phyloP scores from a whole-genome alignment of 2,888 invertebrate genomes.

The Drosophila yooni region DNA sequence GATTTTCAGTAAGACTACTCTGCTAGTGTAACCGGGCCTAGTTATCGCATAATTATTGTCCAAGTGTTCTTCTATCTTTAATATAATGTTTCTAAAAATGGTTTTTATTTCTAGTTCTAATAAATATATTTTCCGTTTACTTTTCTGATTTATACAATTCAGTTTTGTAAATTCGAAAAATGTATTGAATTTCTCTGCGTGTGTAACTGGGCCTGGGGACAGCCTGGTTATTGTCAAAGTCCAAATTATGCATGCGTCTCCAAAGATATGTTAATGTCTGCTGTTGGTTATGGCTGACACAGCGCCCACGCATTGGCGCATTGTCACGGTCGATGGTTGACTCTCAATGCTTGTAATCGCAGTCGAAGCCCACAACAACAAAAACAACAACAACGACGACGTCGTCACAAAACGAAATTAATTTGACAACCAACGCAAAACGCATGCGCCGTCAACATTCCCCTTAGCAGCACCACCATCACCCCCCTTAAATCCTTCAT shows the following conservation, averaged over 20 bases:
- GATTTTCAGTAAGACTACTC: neutral
- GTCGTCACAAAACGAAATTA: conserved; percentile 73
- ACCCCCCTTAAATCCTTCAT: neutral
- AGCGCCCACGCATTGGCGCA: conserved; percentile 73
- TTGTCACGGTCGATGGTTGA: conserved; percentile 57
- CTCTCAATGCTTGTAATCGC: conserved; percentile 33
- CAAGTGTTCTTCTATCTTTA: neutral
- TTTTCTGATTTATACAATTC: neutral
- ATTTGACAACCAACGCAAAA: conserved; percentile 80
- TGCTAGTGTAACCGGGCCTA: neutral
- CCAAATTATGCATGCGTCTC: conserved; percentile 77
- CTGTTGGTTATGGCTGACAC: conserved; percentile 62
- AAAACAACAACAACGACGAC: conserved; percentile 39
- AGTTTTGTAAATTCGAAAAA: neutral
- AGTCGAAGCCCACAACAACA: conserved; percentile 21
- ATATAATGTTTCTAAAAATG: neutral
- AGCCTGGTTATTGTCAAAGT: conserved; percentile 65
- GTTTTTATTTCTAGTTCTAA: neutral
- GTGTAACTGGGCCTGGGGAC: neutral
- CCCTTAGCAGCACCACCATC: neutral
- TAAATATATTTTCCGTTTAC: neutral
- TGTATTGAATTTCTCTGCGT: neutral
- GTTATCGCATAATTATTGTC: neutral
- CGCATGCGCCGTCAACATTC: conserved; percentile 73
- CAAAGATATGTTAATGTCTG: conserved; percentile 69